Evolutionary conservation across 2,888 invertebrate genomes (phyloP), one percentile per base, ranked within the genome.

Genomic region (Marasmarcha lunaedactyla): DNA sequence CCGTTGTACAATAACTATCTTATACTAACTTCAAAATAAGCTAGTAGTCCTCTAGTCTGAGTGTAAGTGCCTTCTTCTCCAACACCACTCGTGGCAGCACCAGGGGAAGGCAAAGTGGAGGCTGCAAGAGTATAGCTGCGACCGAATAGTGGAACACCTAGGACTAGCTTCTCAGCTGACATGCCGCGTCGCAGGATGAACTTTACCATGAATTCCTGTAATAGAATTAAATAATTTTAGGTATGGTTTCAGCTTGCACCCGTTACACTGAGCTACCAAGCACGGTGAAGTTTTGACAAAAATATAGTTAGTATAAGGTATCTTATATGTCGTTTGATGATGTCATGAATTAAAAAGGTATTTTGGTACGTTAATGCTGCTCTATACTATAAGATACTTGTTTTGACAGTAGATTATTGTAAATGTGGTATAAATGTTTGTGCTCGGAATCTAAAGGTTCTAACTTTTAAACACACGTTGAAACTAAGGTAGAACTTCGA

Each of bases 121-220:
- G 86, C 70, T 33, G 85, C 84, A 14, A 93, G 66, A 0, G 88
- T 89, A 55, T 91, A 93, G 9, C 89, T 87, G 41, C 89, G 85
- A 0, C 91, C 93, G 54, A 89, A 92, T 33, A 91, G 78, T 0
- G 92, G 91, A 34, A 92, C 72, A 0, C 91, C 92, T 1, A 93
- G 65, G 1, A 92, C 85, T 2, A 93, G 63, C 63, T 92, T 92
- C 1, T 86, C 85, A 1, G 86, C 73, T 1, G 89, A 86, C 47
- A 90, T 85, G 0, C 91, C 90, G 39, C 85, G 84, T 33, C 86
- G 81, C 14, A 87, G 52, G 69, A 90, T 89, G 56, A 89, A 88
- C 54, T 87, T 86, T 6, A 91, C 87, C 46, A 91, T 87, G 50
- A 88, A 89, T 59, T 90, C 89, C 87, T 88, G 49, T 11, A 45